Evolutionary conservation across 2,888 invertebrate genomes (phyloP).

Genomic region (Halocaridina rubra): DNA sequence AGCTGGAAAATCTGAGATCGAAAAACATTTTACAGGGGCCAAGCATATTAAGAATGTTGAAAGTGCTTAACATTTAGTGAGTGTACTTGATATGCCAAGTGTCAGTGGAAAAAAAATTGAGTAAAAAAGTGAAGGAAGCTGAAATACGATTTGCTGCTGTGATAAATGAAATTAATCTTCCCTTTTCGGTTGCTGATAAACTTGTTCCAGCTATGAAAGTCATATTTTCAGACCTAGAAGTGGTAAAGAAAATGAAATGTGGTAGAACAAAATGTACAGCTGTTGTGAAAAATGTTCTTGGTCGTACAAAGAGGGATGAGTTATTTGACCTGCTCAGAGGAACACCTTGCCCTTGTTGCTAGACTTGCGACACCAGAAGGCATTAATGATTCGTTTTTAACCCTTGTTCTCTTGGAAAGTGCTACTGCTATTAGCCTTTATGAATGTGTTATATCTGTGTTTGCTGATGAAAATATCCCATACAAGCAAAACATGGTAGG

Average conservation of each 20-base stretch:
- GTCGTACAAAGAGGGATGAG: not conserved
- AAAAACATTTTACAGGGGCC: not conserved
- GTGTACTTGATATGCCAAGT: conserved; percentile 1
- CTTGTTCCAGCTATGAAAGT: conserved; percentile 17
- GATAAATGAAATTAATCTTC: conserved; percentile 9
- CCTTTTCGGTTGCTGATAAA: not conserved
- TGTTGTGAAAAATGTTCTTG: conserved; percentile 17
- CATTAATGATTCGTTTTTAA: conserved; percentile 10
- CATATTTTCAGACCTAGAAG: not conserved
- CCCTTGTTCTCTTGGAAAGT: conserved; percentile 18
- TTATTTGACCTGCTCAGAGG: not conserved
- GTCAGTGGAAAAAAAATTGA: not conserved
- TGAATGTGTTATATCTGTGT: conserved; percentile 21
- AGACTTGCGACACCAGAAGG: conserved; percentile 4
- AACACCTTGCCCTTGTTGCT: conserved; percentile 25
- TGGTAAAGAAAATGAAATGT: conserved; percentile 15
- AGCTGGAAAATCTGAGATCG: not conserved
- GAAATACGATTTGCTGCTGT: conserved; percentile 22
- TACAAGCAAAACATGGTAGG: conserved; percentile 3
- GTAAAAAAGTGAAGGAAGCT: conserved; percentile 10
- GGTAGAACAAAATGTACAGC: conserved; percentile 18
- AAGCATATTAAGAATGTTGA: not conserved
- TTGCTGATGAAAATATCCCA: conserved; percentile 11
- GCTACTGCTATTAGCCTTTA: conserved; percentile 12
- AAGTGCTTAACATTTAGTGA: too few species aligned